phyloP scores from a whole-genome alignment of 2,113 vertebrate genomes.

The Oncorhynchus tshawytscha region DNA sequence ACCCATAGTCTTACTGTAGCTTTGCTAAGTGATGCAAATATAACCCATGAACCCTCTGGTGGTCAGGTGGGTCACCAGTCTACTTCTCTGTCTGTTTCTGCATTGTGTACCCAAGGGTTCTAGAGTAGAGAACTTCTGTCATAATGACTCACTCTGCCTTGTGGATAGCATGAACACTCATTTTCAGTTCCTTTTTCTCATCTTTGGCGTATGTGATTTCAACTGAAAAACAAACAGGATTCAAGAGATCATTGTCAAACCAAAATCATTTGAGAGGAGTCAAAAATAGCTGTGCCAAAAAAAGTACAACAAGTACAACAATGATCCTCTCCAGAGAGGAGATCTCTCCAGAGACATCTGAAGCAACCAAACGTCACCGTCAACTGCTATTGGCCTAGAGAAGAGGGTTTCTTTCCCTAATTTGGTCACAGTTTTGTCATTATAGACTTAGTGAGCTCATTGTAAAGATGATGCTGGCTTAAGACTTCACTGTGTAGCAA shows the following conservation, averaged over 20 bases:
- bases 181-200: slow-evolving; percentile 25
- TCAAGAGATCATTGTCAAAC: slow-evolving; percentile 45
- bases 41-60: neutral
- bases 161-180: slow-evolving; percentile 6
- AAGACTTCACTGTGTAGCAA: too few relatives aligned
- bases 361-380: slow-evolving; percentile 40
- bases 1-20: slow-evolving; percentile 73
- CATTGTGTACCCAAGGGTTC: neutral
- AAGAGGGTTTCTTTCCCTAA: neutral
- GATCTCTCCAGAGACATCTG: neutral
- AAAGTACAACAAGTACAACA: slow-evolving; percentile 15
- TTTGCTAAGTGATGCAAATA: slow-evolving; percentile 63
- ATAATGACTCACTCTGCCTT: neutral
- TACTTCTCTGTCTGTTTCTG: neutral
- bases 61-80: neutral
- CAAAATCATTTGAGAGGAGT: slow-evolving; percentile 31
- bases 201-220: slow-evolving; percentile 12
- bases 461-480: neutral
- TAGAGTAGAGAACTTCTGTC: neutral
- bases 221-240: neutral
- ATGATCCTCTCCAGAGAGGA: neutral
- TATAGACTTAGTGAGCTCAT: neutral
- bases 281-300: slow-evolving; percentile 37
- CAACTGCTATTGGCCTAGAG: neutral
- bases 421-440: neutral